A percentile compares a stretch with the other conserved stretches of the same genome.
Evolutionary conservation across 2,797 vertebrate genomes (phyloP).

Genomic region (Protosalanx chinensis): DNA sequence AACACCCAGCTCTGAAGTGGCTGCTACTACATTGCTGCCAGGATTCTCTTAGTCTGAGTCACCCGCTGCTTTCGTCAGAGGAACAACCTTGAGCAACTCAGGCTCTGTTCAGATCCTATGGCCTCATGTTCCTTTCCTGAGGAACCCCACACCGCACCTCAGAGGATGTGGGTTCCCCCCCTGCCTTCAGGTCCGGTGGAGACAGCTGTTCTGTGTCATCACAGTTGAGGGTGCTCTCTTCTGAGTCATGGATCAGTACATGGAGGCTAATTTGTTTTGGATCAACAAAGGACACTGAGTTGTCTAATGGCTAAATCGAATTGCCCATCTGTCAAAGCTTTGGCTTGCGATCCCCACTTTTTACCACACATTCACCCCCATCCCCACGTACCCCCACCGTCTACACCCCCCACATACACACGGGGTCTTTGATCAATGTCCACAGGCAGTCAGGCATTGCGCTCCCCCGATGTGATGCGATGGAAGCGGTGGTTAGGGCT

Average conservation of each 20-base stretch:
- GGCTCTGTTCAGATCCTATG: conserved; percentile 34
- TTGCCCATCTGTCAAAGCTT: background rate
- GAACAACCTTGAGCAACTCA: conserved; percentile 28
- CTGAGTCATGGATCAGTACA: background rate
- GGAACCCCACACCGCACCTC: background rate
- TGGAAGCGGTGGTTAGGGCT: conserved; percentile 25
- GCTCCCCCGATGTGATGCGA: conserved; percentile 16
- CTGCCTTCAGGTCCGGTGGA: background rate
- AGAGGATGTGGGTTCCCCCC: background rate
- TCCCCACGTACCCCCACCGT: background rate
- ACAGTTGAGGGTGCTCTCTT: background rate
- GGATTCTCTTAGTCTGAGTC: conserved; percentile 62
- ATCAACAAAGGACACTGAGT: background rate
- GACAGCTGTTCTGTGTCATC: background rate
- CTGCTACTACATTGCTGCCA: conserved; percentile 53
- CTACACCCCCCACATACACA: background rate
- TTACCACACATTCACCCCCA: background rate
- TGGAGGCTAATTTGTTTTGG: background rate
- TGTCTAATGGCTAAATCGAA: background rate
- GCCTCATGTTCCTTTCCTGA: conserved; percentile 5
- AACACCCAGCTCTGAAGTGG: conserved; percentile 43
- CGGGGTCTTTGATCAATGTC: conserved; percentile 4
- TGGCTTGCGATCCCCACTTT: background rate
- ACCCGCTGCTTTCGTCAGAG: conserved; percentile 52
- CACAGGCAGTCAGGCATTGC: conserved; percentile 23